These are phyloP conservation scores for Zoanthus sociatus DNA, from an alignment of 92 coral and sea anemone genomes.

Conservation along the genomic window DNA sequence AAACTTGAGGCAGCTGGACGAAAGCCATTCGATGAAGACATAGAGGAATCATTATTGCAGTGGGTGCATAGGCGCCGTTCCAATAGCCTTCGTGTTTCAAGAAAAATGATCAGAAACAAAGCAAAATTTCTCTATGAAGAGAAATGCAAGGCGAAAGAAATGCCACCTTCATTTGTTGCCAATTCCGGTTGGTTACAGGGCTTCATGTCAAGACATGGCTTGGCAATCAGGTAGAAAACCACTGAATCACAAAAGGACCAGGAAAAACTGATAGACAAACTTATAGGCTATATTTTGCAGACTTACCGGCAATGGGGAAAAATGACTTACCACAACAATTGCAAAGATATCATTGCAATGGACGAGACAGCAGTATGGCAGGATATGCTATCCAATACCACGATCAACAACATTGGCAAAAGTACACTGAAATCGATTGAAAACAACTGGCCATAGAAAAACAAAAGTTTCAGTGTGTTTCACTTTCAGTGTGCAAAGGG, in stretches of 20 bases:
- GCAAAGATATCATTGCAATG: conserved; percentile 3
- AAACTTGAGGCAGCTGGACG: conserved; percentile 63
- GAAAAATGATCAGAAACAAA: conserved; percentile 63
- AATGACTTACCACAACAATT: not conserved
- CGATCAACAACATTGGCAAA: conserved; percentile 45
- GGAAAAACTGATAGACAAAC: conserved; percentile 60
- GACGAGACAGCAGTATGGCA: conserved; percentile 30
- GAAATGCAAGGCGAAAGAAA: conserved; percentile 52
- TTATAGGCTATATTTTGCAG: conserved; percentile 38
- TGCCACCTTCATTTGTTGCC: conserved; percentile 54
- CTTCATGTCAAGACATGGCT: conserved; percentile 58
- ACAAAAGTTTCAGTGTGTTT: conserved; percentile 55
- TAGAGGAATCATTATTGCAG: conserved; percentile 68
- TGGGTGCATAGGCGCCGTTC: conserved; percentile 65
- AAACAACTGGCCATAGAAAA: conserved; percentile 64
- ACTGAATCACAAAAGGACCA: conserved; percentile 60
- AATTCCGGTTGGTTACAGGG: conserved; percentile 51
- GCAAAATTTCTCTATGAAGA: conserved; percentile 50
- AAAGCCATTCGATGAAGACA: conserved; percentile 63
- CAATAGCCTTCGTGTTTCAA: conserved; percentile 68
- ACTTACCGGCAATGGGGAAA: conserved; percentile 39
- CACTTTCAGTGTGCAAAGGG: conserved; percentile 55
- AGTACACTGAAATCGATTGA: conserved; percentile 57
- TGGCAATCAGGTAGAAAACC: conserved; percentile 56
- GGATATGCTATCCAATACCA: conserved; percentile 1